These are phyloP conservation scores for Pristionchus mayeri DNA, from an alignment of 2,888 invertebrate genomes.

Conservation along the genomic window DNA sequence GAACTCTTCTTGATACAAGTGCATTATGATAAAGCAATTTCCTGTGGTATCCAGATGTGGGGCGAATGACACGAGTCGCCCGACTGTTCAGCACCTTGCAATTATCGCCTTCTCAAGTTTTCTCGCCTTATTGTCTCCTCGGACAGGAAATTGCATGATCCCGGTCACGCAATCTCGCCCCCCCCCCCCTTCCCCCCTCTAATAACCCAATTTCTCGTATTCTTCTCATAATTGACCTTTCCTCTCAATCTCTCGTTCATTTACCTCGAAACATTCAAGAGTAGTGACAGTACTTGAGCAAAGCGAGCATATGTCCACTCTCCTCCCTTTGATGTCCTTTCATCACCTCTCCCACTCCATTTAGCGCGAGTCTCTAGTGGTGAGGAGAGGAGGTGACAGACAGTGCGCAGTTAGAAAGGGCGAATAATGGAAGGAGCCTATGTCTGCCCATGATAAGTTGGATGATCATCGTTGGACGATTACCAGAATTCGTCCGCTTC, in stretches of 20 bases:
- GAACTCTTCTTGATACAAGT: no score
- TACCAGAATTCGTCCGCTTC: no score
- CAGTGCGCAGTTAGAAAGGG: conserved; percentile 2
- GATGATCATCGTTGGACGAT: no score
- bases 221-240: not conserved
- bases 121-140: not conserved
- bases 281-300: conserved; percentile 28
- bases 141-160: conserved; percentile 12
- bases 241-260: not conserved
- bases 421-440: no score
- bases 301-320: conserved; percentile 25
- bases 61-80: not conserved
- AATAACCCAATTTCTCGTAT: not conserved
- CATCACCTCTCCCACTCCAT: conserved; percentile 26
- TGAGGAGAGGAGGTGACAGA: conserved; percentile 3
- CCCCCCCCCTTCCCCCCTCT: not conserved
- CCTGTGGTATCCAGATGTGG: not conserved
- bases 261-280: conserved; percentile 20
- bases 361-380: conserved; percentile 34
- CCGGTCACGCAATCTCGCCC: not conserved
- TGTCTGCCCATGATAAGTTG: no score
- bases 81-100: not conserved
- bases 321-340: conserved; percentile 23
- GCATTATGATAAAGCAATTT: no score
- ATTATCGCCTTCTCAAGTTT: conserved; percentile 32